Evolutionary conservation across 2,797 vertebrate genomes (phyloP), one percentile per base, ranked within the genome.

Genomic region (Onychomys leucogaster): DNA sequence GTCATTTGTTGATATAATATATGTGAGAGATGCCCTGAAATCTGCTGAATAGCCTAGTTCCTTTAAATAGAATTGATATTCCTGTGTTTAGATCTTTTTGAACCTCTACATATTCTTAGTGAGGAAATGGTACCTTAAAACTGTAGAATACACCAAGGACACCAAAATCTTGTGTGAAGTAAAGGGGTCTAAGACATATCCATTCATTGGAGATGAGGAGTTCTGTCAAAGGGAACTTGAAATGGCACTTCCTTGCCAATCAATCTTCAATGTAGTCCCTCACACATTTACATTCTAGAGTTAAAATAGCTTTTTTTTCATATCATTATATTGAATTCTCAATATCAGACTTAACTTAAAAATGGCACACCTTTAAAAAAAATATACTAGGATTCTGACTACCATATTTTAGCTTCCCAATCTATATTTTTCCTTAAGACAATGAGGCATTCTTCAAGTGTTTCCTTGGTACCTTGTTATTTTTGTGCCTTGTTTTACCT

Each of bases 91-190:
- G 19, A 34, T n/a, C 11, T n/a, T 85, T 34, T 67, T 49, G 32
- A 23, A 25, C 34, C 61, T 23, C 2, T 65, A 46, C 0, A 21
- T 9, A 65, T 12, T 46, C 46, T 84, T 27, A 84, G 3, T 49
- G 19, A 1, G 13, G 13, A 49, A 67, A n/a, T 32, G n/a, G 46
- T 13, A 1, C 0, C 0, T 34, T 34, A 84, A 7, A 34, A 6
- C 65, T 43, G 43, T 46, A 2, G 41, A 46, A 65, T 3, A 46
- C 34, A 21, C 29, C 9, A 23, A 7, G 1, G 6, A 63, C 61
- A 84, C 17, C 29, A 12, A 63, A 63, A 6, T 46, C 19, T 65
- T 85, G 11, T 77, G 3, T 77, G 14, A 19, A 77, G 29, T 17
- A 17, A 34, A 52, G 4, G 9, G 8, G 29, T 52, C 9, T 4